Evolutionary conservation across 2,888 invertebrate species (phyloP), one percentile per base, ranked within the genome.

Genomic region (Plebejus argus): DNA sequence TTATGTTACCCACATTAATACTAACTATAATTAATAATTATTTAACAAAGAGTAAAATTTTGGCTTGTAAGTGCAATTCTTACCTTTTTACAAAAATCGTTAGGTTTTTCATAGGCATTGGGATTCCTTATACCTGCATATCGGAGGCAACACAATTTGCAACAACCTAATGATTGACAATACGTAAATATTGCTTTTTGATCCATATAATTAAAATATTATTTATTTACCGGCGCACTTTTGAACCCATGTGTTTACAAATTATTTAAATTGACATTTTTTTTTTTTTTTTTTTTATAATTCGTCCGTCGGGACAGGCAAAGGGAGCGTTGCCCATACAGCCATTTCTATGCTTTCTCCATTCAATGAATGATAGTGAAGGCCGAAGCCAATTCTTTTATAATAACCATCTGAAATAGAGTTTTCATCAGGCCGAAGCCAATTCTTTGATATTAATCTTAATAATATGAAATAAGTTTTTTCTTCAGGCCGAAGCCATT

Each of bases 141-240:
- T n/a, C 97, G 94, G 78, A 97, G 87, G 81, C 96, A 95, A 83
- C 97, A 97, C 15, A 95, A 90, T 76, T 95, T 92, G 83, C 97
- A 97, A 82, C 96, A 96, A 0, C 96, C 96, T 70, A 94, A 86
- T 7, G 91, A 89, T 79, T 91, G 92, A 77, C 96, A 91, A 81
- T 90, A 90, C 76, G 93, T 88, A 78, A 93, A 92, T 78, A 96
- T 87, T 70, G 89, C 88, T 80, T 92, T 94, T 78, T 94, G 89
- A 81, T 89, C 89, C 95, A 95, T 95, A 79, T 80, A 85, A 79
- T 74, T 35, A 33, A 28, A 76, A 28, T 28, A 28, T 2, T 58
- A 20, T 1, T 66, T 66, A 49, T 78, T 77, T 56, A 58, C 23
- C 49, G 45, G 74, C 28, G 66, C 15, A 6, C 28, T 12, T 12